A percentile compares a stretch with the other conserved stretches of the same genome.
Evolutionary conservation across 1,140 invertebrate species (phyloP).

Genomic region (Cataglyphis hispanica): DNA sequence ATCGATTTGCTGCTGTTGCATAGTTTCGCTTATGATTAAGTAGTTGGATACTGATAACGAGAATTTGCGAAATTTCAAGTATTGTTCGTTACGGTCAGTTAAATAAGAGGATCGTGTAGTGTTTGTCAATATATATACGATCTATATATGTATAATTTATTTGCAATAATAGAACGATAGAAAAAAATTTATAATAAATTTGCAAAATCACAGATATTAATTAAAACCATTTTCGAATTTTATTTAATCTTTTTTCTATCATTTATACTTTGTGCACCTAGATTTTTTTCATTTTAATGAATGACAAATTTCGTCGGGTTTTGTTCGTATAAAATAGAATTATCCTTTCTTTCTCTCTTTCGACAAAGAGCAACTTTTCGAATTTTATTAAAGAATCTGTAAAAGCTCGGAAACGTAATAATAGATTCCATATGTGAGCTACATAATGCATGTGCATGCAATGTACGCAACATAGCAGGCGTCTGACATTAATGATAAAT

Average conservation of each 20-base stretch:
- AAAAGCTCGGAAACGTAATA: conserved; percentile 17
- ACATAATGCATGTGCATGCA: conserved; percentile 28
- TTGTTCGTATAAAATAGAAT: not conserved
- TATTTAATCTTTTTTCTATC: not conserved
- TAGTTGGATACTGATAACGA: conserved; percentile 29
- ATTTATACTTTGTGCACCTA: not conserved
- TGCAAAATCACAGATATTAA: not conserved
- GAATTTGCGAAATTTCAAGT: conserved; percentile 32
- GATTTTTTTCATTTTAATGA: not conserved
- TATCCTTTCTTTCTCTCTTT: not conserved
- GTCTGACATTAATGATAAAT: conserved; percentile 64
- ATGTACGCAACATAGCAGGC: conserved; percentile 26
- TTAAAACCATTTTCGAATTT: not conserved
- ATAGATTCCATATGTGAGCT: conserved; percentile 19
- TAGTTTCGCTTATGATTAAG: conserved; percentile 38
- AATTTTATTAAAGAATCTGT: conserved; percentile 4
- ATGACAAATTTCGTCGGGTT: not conserved
- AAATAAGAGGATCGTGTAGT: not conserved
- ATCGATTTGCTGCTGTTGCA: conserved; percentile 15
- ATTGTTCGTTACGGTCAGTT: not conserved
- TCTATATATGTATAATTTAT: not conserved
- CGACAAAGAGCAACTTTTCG: not conserved
- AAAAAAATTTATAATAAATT: too few relatives aligned
- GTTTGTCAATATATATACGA: not conserved
- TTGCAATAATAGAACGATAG: too few relatives aligned